phyloP scores from a whole-genome alignment of 2,797 vertebrate genomes.

The Steatocranus sp. region DNA sequence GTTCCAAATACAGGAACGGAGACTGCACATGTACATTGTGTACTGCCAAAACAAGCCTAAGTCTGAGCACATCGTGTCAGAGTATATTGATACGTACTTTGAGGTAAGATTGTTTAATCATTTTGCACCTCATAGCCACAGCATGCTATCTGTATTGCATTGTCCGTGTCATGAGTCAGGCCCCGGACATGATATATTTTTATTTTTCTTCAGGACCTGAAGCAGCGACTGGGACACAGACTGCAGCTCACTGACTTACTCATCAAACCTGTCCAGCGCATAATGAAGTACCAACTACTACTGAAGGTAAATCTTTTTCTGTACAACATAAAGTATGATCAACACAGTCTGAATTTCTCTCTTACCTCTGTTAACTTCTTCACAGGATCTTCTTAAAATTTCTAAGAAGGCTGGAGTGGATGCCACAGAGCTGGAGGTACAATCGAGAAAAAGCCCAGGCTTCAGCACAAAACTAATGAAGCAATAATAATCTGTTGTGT shows the following conservation, averaged over 20 bases:
- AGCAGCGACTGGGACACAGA: constrained; percentile 93
- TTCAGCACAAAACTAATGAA: neutral
- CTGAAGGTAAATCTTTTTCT: constrained; percentile 81
- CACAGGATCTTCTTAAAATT: constrained; percentile 92
- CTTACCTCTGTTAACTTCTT: neutral
- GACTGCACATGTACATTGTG: constrained; percentile 98
- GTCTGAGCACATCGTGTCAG: constrained; percentile 98
- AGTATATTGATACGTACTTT: constrained; percentile 98
- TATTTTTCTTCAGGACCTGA: constrained; percentile 83
- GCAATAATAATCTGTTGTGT: neutral
- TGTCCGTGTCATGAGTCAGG: neutral
- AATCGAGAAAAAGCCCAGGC: neutral
- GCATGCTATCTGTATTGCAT: neutral
- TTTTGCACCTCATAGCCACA: neutral
- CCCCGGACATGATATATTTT: neutral
- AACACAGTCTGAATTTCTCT: neutral
- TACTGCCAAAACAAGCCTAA: constrained; percentile 99
- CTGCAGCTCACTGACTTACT: constrained; percentile 93
- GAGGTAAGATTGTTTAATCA: constrained; percentile 79
- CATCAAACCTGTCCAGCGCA: constrained; percentile 97
- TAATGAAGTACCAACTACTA: constrained; percentile 98
- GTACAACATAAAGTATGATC: neutral
- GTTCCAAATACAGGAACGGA: constrained; percentile 81
- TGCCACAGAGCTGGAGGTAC: constrained; percentile 89
- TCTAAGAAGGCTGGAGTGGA: constrained; percentile 93